A percentile compares a stretch with the other conserved stretches of the same genome.
These are phyloP conservation scores for Siniperca scherzeri DNA, from an alignment of 2,797 vertebrate genomes.

Conservation along the genomic window DNA sequence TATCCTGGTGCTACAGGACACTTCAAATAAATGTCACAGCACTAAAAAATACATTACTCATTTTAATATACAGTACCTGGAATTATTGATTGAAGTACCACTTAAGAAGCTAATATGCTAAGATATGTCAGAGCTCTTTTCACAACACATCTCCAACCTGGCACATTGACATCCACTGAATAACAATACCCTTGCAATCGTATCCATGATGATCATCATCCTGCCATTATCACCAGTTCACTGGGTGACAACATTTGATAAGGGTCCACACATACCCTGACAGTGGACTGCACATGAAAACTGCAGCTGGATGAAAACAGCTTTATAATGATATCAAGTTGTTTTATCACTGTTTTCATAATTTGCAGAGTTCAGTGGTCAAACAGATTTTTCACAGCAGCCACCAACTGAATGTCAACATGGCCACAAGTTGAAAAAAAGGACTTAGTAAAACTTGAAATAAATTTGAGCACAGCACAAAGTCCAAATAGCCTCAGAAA, in stretches of 20 bases:
- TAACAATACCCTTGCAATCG: neutral
- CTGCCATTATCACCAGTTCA: constrained; percentile 25
- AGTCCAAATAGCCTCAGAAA: constrained; percentile 47
- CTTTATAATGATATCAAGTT: constrained; percentile 3
- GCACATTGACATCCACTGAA: neutral
- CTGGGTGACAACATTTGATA: constrained; percentile 22
- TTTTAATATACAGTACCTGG: constrained; percentile 9
- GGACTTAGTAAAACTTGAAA: constrained; percentile 11
- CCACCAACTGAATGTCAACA: constrained; percentile 12
- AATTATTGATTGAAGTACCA: constrained; percentile 7
- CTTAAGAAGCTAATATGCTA: neutral
- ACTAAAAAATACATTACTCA: neutral
- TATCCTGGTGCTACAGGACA: neutral
- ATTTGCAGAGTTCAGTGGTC: constrained; percentile 39
- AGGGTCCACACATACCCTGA: constrained; percentile 1
- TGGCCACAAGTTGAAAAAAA: neutral
- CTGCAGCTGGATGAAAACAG: neutral
- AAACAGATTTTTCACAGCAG: neutral
- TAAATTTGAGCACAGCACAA: constrained; percentile 19
- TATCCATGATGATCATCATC: constrained; percentile 19
- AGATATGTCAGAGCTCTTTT: neutral
- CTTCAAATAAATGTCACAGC: constrained; percentile 7
- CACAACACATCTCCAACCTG: neutral
- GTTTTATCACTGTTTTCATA: constrained; percentile 32
- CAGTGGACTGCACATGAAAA: neutral